phyloP scores from a whole-genome alignment of 2,888 invertebrate species.

The Perizoma flavofasciatum region DNA sequence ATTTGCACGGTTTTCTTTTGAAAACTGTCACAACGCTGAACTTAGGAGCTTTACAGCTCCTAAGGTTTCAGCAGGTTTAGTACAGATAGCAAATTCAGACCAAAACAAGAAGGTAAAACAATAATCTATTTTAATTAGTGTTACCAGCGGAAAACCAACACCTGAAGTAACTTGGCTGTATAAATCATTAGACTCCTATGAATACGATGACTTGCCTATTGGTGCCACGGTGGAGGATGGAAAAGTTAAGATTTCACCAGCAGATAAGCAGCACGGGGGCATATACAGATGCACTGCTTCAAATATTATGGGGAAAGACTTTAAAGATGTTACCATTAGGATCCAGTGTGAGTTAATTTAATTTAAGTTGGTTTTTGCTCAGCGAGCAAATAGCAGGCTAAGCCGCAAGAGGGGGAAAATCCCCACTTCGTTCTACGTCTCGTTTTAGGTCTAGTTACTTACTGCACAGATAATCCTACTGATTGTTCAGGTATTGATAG shows the following conservation, averaged over 20 bases:
- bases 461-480: too few relatives aligned
- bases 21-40: too few relatives aligned
- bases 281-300: conserved; percentile 59
- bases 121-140: conserved; percentile 40
- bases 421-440: too few relatives aligned
- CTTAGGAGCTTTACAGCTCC: too few relatives aligned
- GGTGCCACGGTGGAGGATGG: conserved; percentile 46
- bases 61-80: too few relatives aligned
- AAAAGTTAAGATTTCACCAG: conserved; percentile 51
- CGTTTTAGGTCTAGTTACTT: too few relatives aligned
- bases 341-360: conserved; percentile 60
- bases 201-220: conserved; percentile 49
- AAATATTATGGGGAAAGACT: conserved; percentile 56
- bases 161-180: conserved; percentile 63
- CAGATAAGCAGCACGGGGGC: conserved; percentile 52
- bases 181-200: conserved; percentile 43
- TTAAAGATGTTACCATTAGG: conserved; percentile 50
- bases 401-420: too few relatives aligned
- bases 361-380: neutral
- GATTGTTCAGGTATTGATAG: too few relatives aligned
- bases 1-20: too few relatives aligned
- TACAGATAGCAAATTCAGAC: too few relatives aligned
- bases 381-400: too few relatives aligned
- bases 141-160: conserved; percentile 59
- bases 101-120: too few relatives aligned